Evolutionary conservation across 2,888 invertebrate species (phyloP).

Genomic region (Drosophila greeni): DNA sequence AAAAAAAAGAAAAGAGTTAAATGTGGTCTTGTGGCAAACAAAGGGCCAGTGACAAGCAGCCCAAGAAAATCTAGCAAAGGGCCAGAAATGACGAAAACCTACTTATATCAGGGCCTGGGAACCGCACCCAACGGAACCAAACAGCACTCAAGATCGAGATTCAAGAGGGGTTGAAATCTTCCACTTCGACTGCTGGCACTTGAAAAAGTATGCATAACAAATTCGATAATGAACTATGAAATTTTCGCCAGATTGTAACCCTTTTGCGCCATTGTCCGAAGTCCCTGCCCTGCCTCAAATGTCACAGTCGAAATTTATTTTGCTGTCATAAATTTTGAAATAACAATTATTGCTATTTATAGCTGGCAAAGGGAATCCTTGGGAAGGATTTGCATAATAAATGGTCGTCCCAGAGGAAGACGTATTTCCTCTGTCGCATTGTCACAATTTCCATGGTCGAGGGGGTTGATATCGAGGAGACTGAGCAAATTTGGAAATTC

Average conservation of each 20-base stretch:
- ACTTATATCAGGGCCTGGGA: slow-evolving; percentile 59
- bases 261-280: slow-evolving; percentile 28
- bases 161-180: slow-evolving; percentile 49
- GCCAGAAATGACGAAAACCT: slow-evolving; percentile 55
- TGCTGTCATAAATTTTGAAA: slow-evolving; percentile 74
- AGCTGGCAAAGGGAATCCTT: slow-evolving; percentile 22
- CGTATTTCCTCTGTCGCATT: slow-evolving; percentile 52
- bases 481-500: slow-evolving; percentile 8
- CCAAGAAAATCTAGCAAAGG: slow-evolving; percentile 42
- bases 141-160: slow-evolving; percentile 38
- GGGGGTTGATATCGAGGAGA: slow-evolving; percentile 6
- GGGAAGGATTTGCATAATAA: slow-evolving; percentile 47
- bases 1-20: slow-evolving; percentile 56
- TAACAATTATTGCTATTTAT: slow-evolving; percentile 70
- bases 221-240: slow-evolving; percentile 76
- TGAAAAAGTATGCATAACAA: slow-evolving; percentile 75
- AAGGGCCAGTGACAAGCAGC: slow-evolving; percentile 49
- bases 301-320: slow-evolving; percentile 63
- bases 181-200: slow-evolving; percentile 42
- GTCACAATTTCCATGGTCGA: slow-evolving; percentile 45
- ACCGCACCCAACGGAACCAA: slow-evolving; percentile 33
- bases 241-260: slow-evolving; percentile 51
- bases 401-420: slow-evolving; percentile 39
- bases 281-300: slow-evolving; percentile 36
- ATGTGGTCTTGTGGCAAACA: slow-evolving; percentile 64